Base-by-base conservation (phyloP, 1,140 invertebrate species). In the Notospermus geniculatus region DNA sequence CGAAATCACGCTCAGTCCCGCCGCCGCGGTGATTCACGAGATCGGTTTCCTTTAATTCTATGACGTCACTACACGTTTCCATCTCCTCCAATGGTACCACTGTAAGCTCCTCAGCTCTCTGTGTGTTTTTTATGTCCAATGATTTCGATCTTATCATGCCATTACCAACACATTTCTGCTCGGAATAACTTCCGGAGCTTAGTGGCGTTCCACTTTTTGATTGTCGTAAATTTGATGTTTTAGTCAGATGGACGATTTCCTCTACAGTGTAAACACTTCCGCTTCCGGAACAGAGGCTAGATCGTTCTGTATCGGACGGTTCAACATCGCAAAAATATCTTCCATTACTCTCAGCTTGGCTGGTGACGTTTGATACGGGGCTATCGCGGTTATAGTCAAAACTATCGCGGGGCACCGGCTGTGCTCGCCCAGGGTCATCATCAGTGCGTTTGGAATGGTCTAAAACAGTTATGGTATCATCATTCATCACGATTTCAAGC, bases 251-350 rank as follows among this genome's bases (percentile, higher is more conserved):
- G 15, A 36, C 32, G 32, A 36, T 36, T 36, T 50, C 46, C 9
- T 50, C 46, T n/a, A 27, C 46, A 27, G 46, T 50, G n/a, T 50
- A 50, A 5, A 50, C 46, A 27, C 46, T 50, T 27, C 46, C 46
- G n/a, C 46, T 50, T n/a, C 25, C 46, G 19, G 25, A 50, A 50
- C 46, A 4, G 32, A 36, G 32, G 32, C 32, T 36, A 36, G 32
- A 36, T 36, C 32, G 32, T 15, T 36, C 32, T 7, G 32, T 36
- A 15, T 36, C 32, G 32, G 32, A 36, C 32, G 32, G 32, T 15
- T 36, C 32, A 36, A 36, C 15, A 15, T 36, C 32, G 32, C 32
- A 36, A 36, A 36, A 36, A 36, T 36, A 36, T 36, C 32, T 36
- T 4, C 32, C 32, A 36, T 36, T 36, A 36, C 32, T 36, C 32